Conservation (phyloP, 2,113 vertebrate species). For the Syngnathus floridae region DNA sequence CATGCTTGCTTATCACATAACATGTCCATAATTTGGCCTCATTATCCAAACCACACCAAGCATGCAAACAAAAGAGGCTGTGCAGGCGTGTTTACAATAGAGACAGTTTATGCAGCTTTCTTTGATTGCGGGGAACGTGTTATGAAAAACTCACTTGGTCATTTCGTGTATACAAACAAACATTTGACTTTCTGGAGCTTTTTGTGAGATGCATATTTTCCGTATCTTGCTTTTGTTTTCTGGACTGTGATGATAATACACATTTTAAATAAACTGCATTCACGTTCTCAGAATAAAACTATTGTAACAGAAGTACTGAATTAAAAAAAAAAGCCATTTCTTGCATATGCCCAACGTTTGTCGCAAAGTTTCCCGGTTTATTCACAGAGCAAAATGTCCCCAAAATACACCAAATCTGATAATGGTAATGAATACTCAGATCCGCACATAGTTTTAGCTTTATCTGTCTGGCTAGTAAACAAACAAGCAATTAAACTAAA, state of each 20-base stretch:
- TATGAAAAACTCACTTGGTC: not conserved
- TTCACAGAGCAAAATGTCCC: not conserved
- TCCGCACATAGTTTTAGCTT: not conserved
- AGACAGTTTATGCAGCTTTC: not conserved
- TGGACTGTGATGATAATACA: not conserved
- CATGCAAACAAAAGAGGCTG: not conserved
- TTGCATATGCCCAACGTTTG: not conserved
- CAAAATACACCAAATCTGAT: not conserved
- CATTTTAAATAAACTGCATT: not conserved
- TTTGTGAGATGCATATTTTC: not conserved
- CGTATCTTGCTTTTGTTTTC: not conserved
- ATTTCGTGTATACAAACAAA: no score
- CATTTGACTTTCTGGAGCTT: not conserved
- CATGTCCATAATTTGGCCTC: not conserved
- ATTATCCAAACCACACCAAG: slow-evolving; percentile 1
- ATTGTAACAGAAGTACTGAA: not conserved
- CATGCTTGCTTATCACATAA: not conserved
- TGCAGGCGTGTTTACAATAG: not conserved
- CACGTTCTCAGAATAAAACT: not conserved
- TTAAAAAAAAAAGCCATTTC: not conserved
- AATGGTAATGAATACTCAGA: not conserved
- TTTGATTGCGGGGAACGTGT: no score
- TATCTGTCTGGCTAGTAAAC: not conserved
- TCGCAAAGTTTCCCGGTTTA: not conserved
- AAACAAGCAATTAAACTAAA: not conserved